A percentile compares a stretch with the other conserved stretches of the same genome.
These are phyloP conservation scores for Panagrolaimus sp. DNA, from an alignment of 1,140 invertebrate genomes.

Conservation along the genomic window DNA sequence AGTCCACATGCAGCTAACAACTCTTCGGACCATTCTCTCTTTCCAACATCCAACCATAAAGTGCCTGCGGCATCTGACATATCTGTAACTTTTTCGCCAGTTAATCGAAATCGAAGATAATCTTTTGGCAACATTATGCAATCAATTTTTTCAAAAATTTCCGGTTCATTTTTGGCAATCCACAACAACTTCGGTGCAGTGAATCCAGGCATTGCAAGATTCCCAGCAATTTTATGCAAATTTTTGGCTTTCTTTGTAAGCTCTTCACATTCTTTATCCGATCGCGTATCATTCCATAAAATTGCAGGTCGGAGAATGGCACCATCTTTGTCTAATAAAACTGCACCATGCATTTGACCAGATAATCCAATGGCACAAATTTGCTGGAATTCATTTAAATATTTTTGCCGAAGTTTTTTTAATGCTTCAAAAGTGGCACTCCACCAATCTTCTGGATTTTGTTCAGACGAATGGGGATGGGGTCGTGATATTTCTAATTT, in stretches of 20 bases:
- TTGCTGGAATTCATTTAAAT: neutral
- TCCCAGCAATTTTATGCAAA: slow-evolving; percentile 30
- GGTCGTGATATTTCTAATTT: slow-evolving; percentile 24
- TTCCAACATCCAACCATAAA: slow-evolving; percentile 25
- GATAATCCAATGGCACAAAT: slow-evolving; percentile 23
- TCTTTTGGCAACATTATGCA: slow-evolving; percentile 33
- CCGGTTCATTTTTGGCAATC: slow-evolving; percentile 27
- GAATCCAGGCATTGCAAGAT: slow-evolving; percentile 29
- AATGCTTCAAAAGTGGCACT: slow-evolving; percentile 20
- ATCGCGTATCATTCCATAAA: slow-evolving; percentile 30
- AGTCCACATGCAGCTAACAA: slow-evolving; percentile 20
- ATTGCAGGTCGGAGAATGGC: slow-evolving; percentile 31
- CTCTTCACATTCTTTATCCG: slow-evolving; percentile 23
- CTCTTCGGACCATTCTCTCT: slow-evolving; percentile 23
- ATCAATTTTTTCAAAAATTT: slow-evolving; percentile 26
- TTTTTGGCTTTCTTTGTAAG: slow-evolving; percentile 17
- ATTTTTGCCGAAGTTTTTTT: neutral
- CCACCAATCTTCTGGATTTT: slow-evolving; percentile 27
- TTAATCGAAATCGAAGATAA: slow-evolving; percentile 28
- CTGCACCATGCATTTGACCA: slow-evolving; percentile 34
- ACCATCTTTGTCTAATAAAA: slow-evolving; percentile 22
- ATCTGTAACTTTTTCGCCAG: slow-evolving; percentile 25
- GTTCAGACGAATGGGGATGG: slow-evolving; percentile 27
- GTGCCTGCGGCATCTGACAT: slow-evolving; percentile 30
- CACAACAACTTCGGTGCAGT: slow-evolving; percentile 32